Percentiles rank a stretch among this genome's conserved stretches.
Conservation (phyloP, 2,888 invertebrate species). For the Galeopsomyia nigrocyanea region DNA sequence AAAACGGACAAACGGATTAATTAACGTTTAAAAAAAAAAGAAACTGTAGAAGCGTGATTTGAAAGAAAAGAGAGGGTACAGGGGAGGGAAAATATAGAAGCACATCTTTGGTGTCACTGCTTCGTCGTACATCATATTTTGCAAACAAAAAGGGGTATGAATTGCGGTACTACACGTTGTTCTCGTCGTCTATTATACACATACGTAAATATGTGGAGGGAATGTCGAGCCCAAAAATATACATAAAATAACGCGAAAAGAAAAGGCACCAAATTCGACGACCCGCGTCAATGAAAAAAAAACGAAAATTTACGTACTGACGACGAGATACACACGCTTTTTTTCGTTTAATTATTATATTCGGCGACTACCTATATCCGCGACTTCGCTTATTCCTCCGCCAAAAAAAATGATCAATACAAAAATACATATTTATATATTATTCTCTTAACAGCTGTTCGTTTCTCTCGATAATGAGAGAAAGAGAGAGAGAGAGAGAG, state of each 20-base stretch:
- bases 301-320: slow-evolving; percentile 37
- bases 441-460: no score
- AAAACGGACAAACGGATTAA: neutral
- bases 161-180: slow-evolving; percentile 33
- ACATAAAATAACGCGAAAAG: no score
- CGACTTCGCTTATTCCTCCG: slow-evolving; percentile 30
- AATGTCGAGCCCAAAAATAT: neutral
- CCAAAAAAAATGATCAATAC: slow-evolving; percentile 26
- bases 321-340: slow-evolving; percentile 53
- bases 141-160: slow-evolving; percentile 65
- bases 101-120: slow-evolving; percentile 64
- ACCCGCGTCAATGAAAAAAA: slow-evolving; percentile 64
- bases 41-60: slow-evolving; percentile 4
- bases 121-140: slow-evolving; percentile 48
- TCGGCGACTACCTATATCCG: slow-evolving; percentile 52
- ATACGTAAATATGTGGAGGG: no score
- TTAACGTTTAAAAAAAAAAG: neutral
- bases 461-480: no score
- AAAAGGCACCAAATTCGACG: slow-evolving; percentile 62
- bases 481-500: no score
- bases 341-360: slow-evolving; percentile 49
- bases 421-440: slow-evolving; percentile 9
- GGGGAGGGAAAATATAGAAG: slow-evolving; percentile 51
- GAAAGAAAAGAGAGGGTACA: slow-evolving; percentile 46
- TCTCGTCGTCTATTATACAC: slow-evolving; percentile 16